Evolutionary conservation across 2,113 vertebrate species (phyloP).

Genomic region (Actinemys pallida): DNA sequence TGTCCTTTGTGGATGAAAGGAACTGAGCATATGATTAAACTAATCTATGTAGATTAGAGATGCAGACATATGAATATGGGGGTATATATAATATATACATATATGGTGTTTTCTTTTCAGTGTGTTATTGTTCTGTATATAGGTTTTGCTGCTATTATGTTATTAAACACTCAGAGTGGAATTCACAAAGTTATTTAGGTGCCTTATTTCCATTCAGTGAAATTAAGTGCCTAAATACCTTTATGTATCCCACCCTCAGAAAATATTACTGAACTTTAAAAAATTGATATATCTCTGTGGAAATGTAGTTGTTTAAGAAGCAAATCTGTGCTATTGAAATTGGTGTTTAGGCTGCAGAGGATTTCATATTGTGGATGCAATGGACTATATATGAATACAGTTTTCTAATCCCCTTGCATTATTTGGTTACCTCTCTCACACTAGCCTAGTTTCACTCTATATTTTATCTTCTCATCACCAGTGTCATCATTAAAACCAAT

Average conservation of each 20-base stretch:
- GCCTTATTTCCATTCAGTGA: not conserved
- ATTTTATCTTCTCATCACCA: not conserved
- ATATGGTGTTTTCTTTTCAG: not conserved
- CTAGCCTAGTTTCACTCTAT: not conserved
- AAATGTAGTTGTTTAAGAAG: not conserved
- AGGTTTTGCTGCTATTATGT: not conserved
- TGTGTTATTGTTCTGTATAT: not conserved
- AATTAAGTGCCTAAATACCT: not conserved
- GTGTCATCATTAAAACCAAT: not conserved
- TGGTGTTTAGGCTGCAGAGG: not conserved
- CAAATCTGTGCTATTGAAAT: not conserved
- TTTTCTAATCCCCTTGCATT: not conserved
- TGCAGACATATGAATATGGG: not conserved
- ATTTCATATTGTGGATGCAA: not conserved
- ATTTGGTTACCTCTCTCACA: not conserved
- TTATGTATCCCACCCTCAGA: not conserved
- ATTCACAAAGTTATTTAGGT: not conserved
- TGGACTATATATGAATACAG: not conserved
- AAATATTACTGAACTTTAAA: not conserved
- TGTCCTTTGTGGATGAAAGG: not conserved
- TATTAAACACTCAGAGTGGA: not conserved
- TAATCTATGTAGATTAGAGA: not conserved
- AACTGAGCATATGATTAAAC: fast-evolving
- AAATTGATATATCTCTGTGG: not conserved
- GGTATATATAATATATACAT: not conserved